Conservation (phyloP, 2,888 invertebrate genomes). For the Tanypteryx hageni region DNA sequence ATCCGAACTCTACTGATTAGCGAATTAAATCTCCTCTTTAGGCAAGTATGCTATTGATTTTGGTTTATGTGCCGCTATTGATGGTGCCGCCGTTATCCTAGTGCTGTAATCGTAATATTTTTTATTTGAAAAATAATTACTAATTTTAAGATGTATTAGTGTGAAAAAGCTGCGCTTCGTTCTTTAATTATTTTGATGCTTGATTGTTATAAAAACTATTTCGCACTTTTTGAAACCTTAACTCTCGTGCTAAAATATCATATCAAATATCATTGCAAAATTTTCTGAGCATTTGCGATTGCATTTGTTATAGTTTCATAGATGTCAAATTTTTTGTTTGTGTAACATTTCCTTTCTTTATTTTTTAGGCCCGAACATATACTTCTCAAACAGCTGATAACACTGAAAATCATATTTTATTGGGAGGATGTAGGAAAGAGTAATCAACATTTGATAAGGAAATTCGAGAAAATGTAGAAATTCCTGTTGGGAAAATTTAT, state of each 20-base stretch:
- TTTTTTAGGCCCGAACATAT: background rate
- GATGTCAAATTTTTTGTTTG: background rate
- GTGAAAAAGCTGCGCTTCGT: background rate
- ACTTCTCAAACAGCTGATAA: background rate
- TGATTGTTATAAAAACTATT: too few relatives aligned
- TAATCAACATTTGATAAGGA: background rate
- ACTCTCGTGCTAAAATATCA: background rate
- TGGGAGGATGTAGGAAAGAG: slow-evolving; percentile 4
- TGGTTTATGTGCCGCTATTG: slow-evolving; percentile 62
- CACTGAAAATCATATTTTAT: background rate
- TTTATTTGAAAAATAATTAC: background rate
- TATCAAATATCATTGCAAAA: too few relatives aligned
- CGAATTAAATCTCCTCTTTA: slow-evolving; percentile 47
- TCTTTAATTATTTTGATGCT: background rate
- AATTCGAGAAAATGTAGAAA: slow-evolving; percentile 32
- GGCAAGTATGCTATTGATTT: slow-evolving; percentile 64
- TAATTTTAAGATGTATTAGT: background rate
- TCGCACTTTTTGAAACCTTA: too few relatives aligned
- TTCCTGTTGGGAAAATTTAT: background rate
- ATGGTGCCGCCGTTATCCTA: slow-evolving; percentile 57
- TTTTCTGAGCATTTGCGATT: too few relatives aligned
- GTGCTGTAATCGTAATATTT: slow-evolving; percentile 34
- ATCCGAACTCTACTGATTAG: slow-evolving; percentile 44
- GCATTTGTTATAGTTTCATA: too few relatives aligned
- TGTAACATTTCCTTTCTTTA: background rate